Conservation (phyloP, 2,888 invertebrate species). For the Pristionchus maxplancki region DNA sequence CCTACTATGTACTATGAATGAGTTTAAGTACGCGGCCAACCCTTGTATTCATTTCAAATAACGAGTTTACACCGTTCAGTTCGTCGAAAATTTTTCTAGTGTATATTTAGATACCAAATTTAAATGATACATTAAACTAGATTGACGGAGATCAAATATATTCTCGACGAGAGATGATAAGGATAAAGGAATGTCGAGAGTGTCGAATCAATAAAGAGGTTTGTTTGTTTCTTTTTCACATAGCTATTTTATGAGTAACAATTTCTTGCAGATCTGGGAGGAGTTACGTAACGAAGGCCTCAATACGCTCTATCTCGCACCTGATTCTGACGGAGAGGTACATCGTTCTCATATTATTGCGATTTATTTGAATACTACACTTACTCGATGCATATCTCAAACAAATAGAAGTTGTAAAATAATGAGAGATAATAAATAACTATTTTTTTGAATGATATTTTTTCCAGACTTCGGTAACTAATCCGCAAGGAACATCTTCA, state of each 20-base stretch:
- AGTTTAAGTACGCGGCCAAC: too few relatives aligned
- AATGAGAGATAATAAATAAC: too few relatives aligned
- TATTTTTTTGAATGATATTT: too few relatives aligned
- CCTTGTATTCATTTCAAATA: too few relatives aligned
- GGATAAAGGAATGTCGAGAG: neutral
- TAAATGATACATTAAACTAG: too few relatives aligned
- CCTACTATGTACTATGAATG: too few relatives aligned
- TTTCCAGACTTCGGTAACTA: neutral
- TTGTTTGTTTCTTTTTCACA: neutral
- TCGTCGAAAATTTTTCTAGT: too few relatives aligned
- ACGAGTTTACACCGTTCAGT: too few relatives aligned
- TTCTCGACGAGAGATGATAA: slow-evolving; percentile 11
- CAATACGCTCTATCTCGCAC: neutral
- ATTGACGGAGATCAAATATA: neutral
- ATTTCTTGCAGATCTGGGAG: neutral
- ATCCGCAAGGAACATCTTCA: neutral
- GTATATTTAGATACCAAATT: too few relatives aligned
- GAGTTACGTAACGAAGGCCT: neutral
- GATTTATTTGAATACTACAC: neutral
- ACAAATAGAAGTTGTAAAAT: too few relatives aligned
- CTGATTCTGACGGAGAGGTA: neutral
- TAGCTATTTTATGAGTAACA: neutral
- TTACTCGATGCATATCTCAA: too few relatives aligned
- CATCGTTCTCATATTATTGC: neutral
- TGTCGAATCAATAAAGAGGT: neutral